Base-by-base conservation (phyloP, 2,113 vertebrate genomes). In the Thomomys bottae region DNA sequence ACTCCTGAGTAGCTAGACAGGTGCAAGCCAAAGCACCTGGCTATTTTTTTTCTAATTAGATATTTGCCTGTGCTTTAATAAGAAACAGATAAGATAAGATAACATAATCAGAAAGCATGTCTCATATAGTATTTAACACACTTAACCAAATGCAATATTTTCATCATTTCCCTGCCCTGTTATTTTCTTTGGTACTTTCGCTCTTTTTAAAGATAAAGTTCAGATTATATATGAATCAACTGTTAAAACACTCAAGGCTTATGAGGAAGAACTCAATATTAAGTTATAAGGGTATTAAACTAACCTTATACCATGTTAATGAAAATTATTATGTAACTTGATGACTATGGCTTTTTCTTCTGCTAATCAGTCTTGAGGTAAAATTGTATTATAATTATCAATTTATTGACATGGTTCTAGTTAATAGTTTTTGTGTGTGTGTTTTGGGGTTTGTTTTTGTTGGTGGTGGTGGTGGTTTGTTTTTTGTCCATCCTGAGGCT, bases 21-120 rank as follows among this genome's bases (percentile, higher is more conserved):
- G 20, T 8, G 1, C 24, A 23, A 61, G 59, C 59, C 59, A 61
- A 5, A 6, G 23, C 5, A 0, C 59, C 59, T 94, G 64, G 85
- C 66, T 40, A 70, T 83, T 87, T 86, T 94, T 77, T 92, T 82
- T 92, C 72, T 95, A 94, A 93, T 95, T 94, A 91, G 32, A 23
- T 92, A 93, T 92, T 93, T 95, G 71, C 67, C 71, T 96, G 84
- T 76, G 15, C 67, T 68, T 34, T 68, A 34, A 70, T 84, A 67
- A 82, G 30, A 93, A 91, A 61, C 81, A 61, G 32, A 8, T 80
- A 73, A 61, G 32, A 8, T 80, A 73, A 34, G 73, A 88, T 67
- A 91, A 32, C 71, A 83, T 94, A 94, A 93, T 95, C 91, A 94
- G 88, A 93, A 85, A 95, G 75, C 71, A 78, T 95, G 93, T 93